phyloP scores from a whole-genome alignment of 2,888 invertebrate species.

The Prosapia bicincta region DNA sequence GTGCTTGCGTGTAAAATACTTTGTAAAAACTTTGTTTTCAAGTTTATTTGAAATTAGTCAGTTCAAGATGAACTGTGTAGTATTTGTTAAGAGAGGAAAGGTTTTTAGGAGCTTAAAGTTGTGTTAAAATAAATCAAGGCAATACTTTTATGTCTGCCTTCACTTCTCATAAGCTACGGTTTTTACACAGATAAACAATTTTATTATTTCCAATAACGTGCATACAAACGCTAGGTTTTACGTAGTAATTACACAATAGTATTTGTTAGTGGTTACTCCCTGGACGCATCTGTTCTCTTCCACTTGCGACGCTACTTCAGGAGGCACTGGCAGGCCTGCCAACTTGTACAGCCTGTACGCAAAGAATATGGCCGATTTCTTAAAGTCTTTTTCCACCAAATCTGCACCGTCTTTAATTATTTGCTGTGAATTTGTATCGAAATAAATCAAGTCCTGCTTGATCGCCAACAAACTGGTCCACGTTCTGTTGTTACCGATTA shows the following conservation, averaged over 20 bases:
- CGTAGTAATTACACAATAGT: background rate
- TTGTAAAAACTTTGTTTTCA: no score
- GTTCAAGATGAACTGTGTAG: no score
- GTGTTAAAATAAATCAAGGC: no score
- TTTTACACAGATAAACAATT: no score
- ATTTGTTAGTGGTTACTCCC: background rate
- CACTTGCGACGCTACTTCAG: background rate
- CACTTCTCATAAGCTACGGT: no score
- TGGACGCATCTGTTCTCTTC: background rate
- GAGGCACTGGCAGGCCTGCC: background rate
- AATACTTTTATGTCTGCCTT: no score
- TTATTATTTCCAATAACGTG: no score
- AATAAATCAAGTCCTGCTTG: background rate
- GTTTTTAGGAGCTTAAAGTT: no score
- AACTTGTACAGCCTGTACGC: background rate
- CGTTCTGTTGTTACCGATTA: background rate
- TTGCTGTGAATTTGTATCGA: background rate
- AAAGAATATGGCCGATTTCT: background rate
- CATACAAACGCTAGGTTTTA: no score
- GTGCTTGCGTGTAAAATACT: no score
- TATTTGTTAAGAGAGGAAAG: no score
- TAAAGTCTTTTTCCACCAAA: background rate
- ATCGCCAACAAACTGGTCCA: background rate
- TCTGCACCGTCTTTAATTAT: background rate
- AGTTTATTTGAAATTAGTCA: no score